These are phyloP conservation scores for Siphamia tubifer DNA, from an alignment of 2,113 vertebrate species.

Conservation along the genomic window DNA sequence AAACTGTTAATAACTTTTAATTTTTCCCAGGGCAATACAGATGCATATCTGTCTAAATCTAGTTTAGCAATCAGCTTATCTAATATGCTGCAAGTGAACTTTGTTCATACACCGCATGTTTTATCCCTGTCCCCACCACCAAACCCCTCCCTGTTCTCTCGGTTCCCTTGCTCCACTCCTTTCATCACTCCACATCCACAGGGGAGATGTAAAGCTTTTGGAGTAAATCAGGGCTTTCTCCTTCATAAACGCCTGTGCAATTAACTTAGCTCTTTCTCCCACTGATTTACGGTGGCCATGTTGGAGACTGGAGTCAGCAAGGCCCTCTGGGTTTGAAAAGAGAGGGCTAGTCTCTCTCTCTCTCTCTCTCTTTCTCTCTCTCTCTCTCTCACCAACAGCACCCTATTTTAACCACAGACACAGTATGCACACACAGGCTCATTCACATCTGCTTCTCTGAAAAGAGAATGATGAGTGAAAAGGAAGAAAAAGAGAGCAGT, in stretches of 20 bases:
- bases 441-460: constrained; percentile 60
- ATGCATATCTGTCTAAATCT: constrained; percentile 66
- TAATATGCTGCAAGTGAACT: constrained; percentile 59
- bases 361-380: neutral
- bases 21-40: constrained; percentile 45
- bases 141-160: neutral
- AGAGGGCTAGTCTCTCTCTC: constrained; percentile 41
- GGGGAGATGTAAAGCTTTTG: constrained; percentile 68
- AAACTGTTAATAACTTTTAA: constrained; percentile 42
- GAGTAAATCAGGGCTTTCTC: constrained; percentile 72
- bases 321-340: constrained; percentile 60
- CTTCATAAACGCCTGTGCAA: constrained; percentile 68
- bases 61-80: constrained; percentile 63
- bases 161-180: constrained; percentile 43
- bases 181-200: constrained; percentile 68
- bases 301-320: constrained; percentile 58
- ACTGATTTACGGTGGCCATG: constrained; percentile 61
- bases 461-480: constrained; percentile 48
- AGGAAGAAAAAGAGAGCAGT: constrained; percentile 33
- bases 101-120: constrained; percentile 47
- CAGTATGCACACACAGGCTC: constrained; percentile 25
- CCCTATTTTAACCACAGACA: constrained; percentile 32
- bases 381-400: neutral
- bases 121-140: constrained; percentile 30
- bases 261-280: constrained; percentile 64